Percentiles rank a stretch among this genome's conserved stretches.
Conservation (phyloP, 2,113 vertebrate genomes). For the Sapajus apella region DNA sequence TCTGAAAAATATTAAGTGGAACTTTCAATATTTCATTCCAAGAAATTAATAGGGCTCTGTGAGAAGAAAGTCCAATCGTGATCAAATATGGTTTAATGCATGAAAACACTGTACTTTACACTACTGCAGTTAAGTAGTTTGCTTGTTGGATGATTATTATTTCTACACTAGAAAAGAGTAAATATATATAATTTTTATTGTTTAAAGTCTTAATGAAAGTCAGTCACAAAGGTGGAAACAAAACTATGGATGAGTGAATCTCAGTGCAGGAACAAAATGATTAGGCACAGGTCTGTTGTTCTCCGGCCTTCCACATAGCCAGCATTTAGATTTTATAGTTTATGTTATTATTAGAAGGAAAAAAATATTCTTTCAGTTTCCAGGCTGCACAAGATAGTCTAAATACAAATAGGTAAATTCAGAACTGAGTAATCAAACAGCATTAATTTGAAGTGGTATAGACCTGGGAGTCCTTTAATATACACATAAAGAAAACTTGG, state of each 20-base stretch:
- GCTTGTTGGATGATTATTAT: background rate
- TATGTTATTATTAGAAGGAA: background rate
- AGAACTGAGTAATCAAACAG: background rate
- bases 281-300: background rate
- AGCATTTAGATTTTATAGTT: background rate
- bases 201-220: background rate
- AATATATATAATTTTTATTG: background rate
- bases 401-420: background rate
- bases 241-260: background rate
- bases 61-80: background rate
- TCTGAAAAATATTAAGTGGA: background rate
- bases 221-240: background rate
- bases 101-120: background rate
- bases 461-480: background rate
- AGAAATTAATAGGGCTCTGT: background rate
- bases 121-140: background rate
- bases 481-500: background rate
- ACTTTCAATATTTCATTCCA: background rate
- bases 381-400: background rate
- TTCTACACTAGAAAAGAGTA: slow-evolving; percentile 5
- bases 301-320: background rate
- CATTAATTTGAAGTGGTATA: background rate
- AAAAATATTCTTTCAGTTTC: background rate
- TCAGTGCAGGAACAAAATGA: background rate
- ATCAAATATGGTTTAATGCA: background rate